Base-by-base conservation (phyloP, 2,797 vertebrate genomes). In the Eurystomus glaucurus region DNA sequence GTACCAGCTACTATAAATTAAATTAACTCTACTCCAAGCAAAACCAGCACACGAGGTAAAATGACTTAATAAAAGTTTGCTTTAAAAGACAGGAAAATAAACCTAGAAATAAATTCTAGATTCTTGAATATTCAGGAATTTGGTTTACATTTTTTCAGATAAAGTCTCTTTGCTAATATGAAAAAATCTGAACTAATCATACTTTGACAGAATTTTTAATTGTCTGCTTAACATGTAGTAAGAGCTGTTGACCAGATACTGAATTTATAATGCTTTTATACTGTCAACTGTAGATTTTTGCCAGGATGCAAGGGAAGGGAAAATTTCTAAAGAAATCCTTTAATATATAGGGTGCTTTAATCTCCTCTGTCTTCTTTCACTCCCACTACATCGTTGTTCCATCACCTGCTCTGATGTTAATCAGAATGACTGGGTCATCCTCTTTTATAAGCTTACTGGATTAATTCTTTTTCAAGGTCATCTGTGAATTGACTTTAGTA, bases 401-500 rank as follows among this genome's bases (percentile, higher is more conserved):
- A 51, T 90, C 64, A 87, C 21, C 35, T 71, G 11, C 69, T 94
- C 70, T 69, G 77, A 90, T 94, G 72, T 88, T 94, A 94, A 92
- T 90, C 93, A 90, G 90, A 86, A 82, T 76, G 92, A 92, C 46
- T 51, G 55, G 88, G 83, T 96, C 92, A 95, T 85, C 20, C 46
- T 88, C 83, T 89, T 88, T 58, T 85, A 87, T 82, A 89, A 90
- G 1, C 25, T 93, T 85, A 33, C 15, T 82, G 51, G 66, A 92
- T 92, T 96, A 89, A 85, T 94, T 89, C 4, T 91, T 95, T 95
- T 82, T 88, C 86, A 88, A 95, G 94, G 91, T 94, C 87, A 85
- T 77, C 78, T 90, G 84, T 82, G 51, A 87, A 92, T 96, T 94
- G 51, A 89, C 86, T 97, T 87, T 28, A 87, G 78, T 85, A 93